Conservation (phyloP, 2,888 invertebrate species). For the Epiblema foenella region DNA sequence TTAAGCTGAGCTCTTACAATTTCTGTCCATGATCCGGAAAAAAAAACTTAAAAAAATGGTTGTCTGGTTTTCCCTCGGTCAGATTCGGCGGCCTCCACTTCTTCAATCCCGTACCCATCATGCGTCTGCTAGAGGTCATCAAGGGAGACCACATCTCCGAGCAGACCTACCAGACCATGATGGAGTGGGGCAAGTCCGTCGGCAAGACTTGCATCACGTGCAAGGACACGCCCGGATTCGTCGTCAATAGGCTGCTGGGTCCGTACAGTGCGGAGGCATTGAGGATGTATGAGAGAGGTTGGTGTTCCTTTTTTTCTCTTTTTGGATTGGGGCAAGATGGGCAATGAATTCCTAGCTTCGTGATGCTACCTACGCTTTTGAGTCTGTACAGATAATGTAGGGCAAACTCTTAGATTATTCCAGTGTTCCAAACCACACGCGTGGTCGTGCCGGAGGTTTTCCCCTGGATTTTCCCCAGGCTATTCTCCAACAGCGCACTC, state of each 20-base stretch:
- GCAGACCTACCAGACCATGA: constrained; percentile 88
- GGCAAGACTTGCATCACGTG: constrained; percentile 94
- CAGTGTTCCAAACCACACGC: too few relatives aligned
- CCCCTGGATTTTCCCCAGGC: too few relatives aligned
- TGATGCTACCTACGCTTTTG: neutral
- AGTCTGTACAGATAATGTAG: too few relatives aligned
- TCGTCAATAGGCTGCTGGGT: constrained; percentile 94
- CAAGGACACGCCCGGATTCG: constrained; percentile 97
- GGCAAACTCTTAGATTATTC: too few relatives aligned
- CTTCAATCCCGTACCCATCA: constrained; percentile 96
- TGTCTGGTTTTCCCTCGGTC: neutral
- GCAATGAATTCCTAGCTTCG: neutral
- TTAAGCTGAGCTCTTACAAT: too few relatives aligned
- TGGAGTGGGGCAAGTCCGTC: constrained; percentile 92
- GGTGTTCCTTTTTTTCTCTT: neutral
- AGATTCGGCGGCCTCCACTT: constrained; percentile 95
- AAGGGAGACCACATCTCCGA: constrained; percentile 90
- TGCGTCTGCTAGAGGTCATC: constrained; percentile 95
- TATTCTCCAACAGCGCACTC: too few relatives aligned
- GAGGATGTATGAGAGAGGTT: constrained; percentile 91
- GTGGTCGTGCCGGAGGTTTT: too few relatives aligned
- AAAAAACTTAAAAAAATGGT: neutral
- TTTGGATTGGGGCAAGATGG: neutral
- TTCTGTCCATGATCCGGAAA: too few relatives aligned
- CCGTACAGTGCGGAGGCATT: constrained; percentile 94